These are phyloP conservation scores for Mellilla xanthometata DNA, from an alignment of 2,888 invertebrate species.

Conservation along the genomic window DNA sequence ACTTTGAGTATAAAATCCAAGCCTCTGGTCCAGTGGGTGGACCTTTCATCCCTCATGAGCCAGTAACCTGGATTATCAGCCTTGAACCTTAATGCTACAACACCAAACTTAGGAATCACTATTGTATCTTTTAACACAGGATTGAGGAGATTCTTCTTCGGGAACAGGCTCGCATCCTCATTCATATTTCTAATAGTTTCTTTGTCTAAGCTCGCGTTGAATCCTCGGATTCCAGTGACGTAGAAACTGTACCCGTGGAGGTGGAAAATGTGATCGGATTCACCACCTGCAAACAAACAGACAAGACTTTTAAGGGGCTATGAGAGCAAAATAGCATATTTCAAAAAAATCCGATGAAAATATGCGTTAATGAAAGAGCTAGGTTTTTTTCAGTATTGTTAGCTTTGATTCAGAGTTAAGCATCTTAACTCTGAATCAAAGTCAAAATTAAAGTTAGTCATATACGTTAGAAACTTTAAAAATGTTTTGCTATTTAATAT, in stretches of 20 bases:
- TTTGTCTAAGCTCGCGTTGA: slow-evolving; percentile 74
- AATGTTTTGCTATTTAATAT: no score
- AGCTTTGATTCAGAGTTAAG: no score
- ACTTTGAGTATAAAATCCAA: slow-evolving; percentile 89
- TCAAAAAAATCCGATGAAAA: no score
- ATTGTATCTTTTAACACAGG: slow-evolving; percentile 89
- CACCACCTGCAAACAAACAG: slow-evolving; percentile 76
- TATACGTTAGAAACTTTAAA: no score
- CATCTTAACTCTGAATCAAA: no score
- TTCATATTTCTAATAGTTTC: slow-evolving; percentile 83
- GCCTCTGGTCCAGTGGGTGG: slow-evolving; percentile 89
- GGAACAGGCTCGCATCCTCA: slow-evolving; percentile 76
- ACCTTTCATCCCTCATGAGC: slow-evolving; percentile 90
- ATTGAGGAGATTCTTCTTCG: slow-evolving; percentile 78
- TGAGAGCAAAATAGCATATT: no score
- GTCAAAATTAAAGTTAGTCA: no score
- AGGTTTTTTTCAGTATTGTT: no score
- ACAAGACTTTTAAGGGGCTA: neutral
- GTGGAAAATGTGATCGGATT: slow-evolving; percentile 87
- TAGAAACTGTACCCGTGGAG: slow-evolving; percentile 89
- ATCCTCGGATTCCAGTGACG: slow-evolving; percentile 83
- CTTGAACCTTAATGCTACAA: slow-evolving; percentile 86
- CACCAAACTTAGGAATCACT: slow-evolving; percentile 87
- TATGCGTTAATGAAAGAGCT: no score
- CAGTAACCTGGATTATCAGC: slow-evolving; percentile 92